Base-by-base conservation (phyloP, 2,113 vertebrate genomes). In the Osmerus eperlanus region DNA sequence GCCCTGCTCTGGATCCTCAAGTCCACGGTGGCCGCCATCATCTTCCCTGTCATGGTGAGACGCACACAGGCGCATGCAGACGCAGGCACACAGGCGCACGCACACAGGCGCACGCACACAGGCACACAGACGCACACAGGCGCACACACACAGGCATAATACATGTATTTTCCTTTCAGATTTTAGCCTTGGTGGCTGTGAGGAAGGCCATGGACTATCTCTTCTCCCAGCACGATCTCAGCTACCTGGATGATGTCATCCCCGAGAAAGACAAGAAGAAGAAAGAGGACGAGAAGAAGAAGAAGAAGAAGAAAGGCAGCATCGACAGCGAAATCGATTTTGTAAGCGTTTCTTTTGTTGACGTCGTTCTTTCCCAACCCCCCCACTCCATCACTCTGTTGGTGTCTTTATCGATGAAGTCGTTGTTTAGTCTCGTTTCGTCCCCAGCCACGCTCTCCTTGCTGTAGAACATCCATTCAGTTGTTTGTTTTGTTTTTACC, bases 241-340 rank as follows among this genome's bases (percentile, higher is more conserved):
- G 97, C 86, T 99, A 97, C 85, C 95, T 99, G 23, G 97, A 99
- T 0, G 97, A 99, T 23, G 93, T 99, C 88, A 99, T 99, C 91
- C 97, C 97, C 71, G 97, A 99, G 90, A 99, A 99, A 70, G 97
- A 99, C 86, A 99, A 99, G 91, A 99, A 99, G 78, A 99, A 99
- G 91, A 99, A 98, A 19, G 97, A 99, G 79, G 97, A 99, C 0
- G 97, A 99, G 76, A 98, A 99, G 91, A 99, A 98, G 86, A 93
- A 92, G 84, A 94, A 94, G n/a, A 98, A 98, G 91, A 98, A 99
- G 91, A 99, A 99, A 82, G 93, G 94, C 69, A 98, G 96, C 86
- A 79, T 96, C 65, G 97, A 99, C 86, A 99, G 97, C 14, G 96
- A 99, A 72, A 93, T 94, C 16, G 97, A 99, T 0, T 95, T 96